Evolutionary conservation across 2,797 vertebrate species (phyloP).

Genomic region (Arctocebus calabarensis): DNA sequence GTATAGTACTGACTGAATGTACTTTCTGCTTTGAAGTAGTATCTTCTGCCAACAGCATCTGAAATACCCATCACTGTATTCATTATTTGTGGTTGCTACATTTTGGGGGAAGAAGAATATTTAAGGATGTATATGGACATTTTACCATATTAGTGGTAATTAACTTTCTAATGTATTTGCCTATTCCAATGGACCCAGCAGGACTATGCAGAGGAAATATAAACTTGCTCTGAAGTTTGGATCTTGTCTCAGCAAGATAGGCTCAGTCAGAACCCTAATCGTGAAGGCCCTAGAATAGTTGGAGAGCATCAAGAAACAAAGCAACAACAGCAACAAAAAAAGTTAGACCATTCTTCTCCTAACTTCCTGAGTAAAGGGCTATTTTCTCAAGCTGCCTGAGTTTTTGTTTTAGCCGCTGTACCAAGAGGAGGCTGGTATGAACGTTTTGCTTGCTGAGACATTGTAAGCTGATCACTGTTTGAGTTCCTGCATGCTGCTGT

Average conservation of each 20-base stretch:
- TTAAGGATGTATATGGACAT: not conserved
- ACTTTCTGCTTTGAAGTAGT: not conserved
- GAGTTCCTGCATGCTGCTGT: not conserved
- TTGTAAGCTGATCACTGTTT: not conserved
- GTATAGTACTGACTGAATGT: not conserved
- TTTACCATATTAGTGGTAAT: not conserved
- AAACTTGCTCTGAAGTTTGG: not conserved
- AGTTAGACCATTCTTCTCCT: not conserved
- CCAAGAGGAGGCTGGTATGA: not conserved
- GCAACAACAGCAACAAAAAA: not conserved
- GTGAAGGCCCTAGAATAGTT: not conserved
- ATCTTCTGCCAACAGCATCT: not conserved
- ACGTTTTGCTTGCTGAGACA: not conserved
- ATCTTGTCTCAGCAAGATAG: not conserved
- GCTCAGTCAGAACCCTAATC: not conserved
- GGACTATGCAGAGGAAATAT: not conserved
- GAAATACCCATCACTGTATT: not conserved
- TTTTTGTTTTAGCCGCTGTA: not conserved
- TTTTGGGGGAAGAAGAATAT: not conserved
- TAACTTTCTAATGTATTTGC: not conserved
- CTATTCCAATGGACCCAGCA: not conserved
- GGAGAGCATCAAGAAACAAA: not conserved
- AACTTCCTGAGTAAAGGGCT: not conserved
- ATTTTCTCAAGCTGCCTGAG: not conserved
- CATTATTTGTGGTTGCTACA: not conserved